Evolutionary conservation across 1,140 invertebrate species (phyloP).

Genomic region (Pentalonia nigronervosa): DNA sequence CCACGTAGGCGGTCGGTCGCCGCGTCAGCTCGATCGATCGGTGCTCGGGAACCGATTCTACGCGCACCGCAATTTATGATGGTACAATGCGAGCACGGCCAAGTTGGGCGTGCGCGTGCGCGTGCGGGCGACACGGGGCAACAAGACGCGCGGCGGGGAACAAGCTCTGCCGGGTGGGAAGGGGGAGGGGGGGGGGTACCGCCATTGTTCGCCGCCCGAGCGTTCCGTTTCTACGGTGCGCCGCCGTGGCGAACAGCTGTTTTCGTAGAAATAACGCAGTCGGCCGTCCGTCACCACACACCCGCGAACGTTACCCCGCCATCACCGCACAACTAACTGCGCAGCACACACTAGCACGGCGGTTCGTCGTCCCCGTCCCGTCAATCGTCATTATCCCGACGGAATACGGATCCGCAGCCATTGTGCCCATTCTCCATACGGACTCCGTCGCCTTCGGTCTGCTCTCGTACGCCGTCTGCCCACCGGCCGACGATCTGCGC

Average conservation of each 20-base stretch:
- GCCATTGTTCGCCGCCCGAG: not conserved
- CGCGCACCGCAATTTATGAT: not conserved
- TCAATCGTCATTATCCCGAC: not conserved
- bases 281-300: not conserved
- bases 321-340: not conserved
- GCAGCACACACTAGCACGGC: not conserved
- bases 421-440: not conserved
- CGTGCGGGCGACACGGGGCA: not conserved
- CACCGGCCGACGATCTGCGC: not conserved
- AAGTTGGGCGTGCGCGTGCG: not conserved
- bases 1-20: not conserved
- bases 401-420: not conserved
- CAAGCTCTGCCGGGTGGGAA: no score
- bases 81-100: not conserved
- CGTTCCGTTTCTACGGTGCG: not conserved
- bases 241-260: constrained; percentile 26
- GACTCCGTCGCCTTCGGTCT: not conserved
- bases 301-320: no score
- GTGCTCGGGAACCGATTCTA: not conserved
- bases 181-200: no score
- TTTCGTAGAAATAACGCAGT: not conserved
- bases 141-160: not conserved
- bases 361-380: not conserved
- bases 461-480: not conserved
- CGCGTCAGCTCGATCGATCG: not conserved